Base-by-base conservation (phyloP, 1,140 invertebrate species). In the Eumeta japonica region DNA sequence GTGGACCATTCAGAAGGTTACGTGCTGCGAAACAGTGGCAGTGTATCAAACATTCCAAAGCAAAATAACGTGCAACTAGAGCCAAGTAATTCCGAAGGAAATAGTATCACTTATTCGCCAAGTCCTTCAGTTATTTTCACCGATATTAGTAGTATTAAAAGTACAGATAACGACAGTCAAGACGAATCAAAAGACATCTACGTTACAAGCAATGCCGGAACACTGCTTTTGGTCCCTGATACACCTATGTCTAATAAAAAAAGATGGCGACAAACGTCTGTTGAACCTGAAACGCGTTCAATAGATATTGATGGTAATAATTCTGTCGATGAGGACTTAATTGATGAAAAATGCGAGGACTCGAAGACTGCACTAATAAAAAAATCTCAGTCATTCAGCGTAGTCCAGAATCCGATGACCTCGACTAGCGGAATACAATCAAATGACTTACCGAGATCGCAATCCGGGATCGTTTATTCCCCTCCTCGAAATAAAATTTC, bases 121-220 rank as follows among this genome's bases (percentile, higher is more conserved):
- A 62, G 62, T 43, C 57, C 59, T 33, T 71, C 66, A 12, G 65
- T 66, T 35, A 58, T 53, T 10, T 35, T 52, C 10, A 76, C 68
- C 49, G 73, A 75, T 56, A 45, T 61, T 32, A 77, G 75, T 44
- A 77, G 73, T 51, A 72, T 71, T 48, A 77, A 77, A 58, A 77
- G 75, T 60, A 75, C 75, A 16, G 75, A 77, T 44, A 71, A 77
- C 41, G 75, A 77, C 51, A 75, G 59, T 24, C 5, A 7, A n/a
- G 10, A 30, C 4, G 28, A 30, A 30, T 10, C 45, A 16, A 41
- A 24, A 18, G 44, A 45, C 29, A 43, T 27, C 5, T 48, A 20
- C 14, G 39, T 45, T 5, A 30, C 42, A 12, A 37, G 42, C 19
- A 52, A 48, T 37, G 28, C 46, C 9, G 49, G 49, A 20, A 52